Evolutionary conservation across 2,113 vertebrate genomes (phyloP), one percentile per base, ranked within the genome.

Genomic region (Misgurnus mizolepis): DNA sequence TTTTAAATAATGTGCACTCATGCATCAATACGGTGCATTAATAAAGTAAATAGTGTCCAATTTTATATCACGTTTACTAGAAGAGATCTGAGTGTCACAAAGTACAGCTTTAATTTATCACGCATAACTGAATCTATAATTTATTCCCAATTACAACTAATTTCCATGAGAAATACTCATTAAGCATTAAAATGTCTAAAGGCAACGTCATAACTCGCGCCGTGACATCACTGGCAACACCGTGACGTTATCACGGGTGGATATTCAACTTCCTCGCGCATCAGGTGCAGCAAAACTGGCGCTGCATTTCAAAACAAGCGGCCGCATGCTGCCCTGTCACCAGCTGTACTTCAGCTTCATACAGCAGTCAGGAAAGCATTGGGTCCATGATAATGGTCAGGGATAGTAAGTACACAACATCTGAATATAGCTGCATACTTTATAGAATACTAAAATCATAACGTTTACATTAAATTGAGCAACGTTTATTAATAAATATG

Each of bases 221-320:
- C 39, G n/a, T 62, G 56, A 75, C 58, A 58, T 75, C 72, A 75
- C 6, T 39, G 1, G 50, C 17, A 50, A 43, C 34, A 8, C 7
- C 10, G 15, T 41, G 50, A 12, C 17, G 41, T 50, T 56, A 7
- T 34, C 27, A 34, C 39, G 58, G 58, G 72, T 40, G 78, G 34
- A 11, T 17, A 15, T 77, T 43, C 60, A 83, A 71, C 78, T 58
- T 75, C 78, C 73, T 72, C 72, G 43, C 43, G 78, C 65, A 82
- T 84, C 85, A 85, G 82, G 80, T 86, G 87, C 79, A 78, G 65
- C 62, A 45, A 70, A 55, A 76, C 84, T 83, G 83, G 85, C 86
- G 83, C 86, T 73, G 58, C 77, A 84, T 88, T 88, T 87, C 86
- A 88, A 86, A 88, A 88, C 86, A 88, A 83, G 67, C 75, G 79